phyloP scores from a whole-genome alignment of 2,888 invertebrate genomes.

The Stenurella melanura region DNA sequence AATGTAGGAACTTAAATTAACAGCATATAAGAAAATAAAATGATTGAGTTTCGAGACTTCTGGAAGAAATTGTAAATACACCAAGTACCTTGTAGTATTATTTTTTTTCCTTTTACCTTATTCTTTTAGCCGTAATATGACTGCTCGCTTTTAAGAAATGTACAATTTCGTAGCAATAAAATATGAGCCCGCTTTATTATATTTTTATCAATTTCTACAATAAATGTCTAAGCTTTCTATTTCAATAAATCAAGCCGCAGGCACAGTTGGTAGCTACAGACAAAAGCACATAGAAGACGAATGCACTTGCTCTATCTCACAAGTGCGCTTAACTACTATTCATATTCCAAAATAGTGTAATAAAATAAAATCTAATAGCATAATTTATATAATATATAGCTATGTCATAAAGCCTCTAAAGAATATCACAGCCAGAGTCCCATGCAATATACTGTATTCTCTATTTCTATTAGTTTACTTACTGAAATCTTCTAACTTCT shows the following conservation, averaged over 20 bases:
- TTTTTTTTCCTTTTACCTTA: too few species aligned
- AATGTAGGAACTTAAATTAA: too few species aligned
- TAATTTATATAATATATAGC: neutral
- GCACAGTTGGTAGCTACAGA: neutral
- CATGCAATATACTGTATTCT: neutral
- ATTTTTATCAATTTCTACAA: too few species aligned
- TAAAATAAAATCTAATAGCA: slow-evolving; percentile 1
- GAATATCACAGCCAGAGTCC: neutral
- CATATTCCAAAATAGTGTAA: neutral
- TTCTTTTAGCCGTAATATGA: too few species aligned
- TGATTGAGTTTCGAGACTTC: too few species aligned
- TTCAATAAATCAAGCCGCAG: neutral
- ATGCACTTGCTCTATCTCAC: slow-evolving; percentile 1
- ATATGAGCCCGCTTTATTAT: too few species aligned
- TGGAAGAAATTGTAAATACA: too few species aligned
- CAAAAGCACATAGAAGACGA: neutral
- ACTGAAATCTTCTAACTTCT: neutral
- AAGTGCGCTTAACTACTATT: neutral
- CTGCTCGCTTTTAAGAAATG: too few species aligned
- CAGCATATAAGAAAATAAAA: too few species aligned
- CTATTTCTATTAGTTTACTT: neutral
- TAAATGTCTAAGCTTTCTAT: neutral
- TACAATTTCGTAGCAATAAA: too few species aligned
- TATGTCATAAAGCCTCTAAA: too few species aligned
- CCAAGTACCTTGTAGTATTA: too few species aligned